These are phyloP conservation scores for Magallana nippona DNA, from an alignment of 2,888 invertebrate species.

Conservation along the genomic window DNA sequence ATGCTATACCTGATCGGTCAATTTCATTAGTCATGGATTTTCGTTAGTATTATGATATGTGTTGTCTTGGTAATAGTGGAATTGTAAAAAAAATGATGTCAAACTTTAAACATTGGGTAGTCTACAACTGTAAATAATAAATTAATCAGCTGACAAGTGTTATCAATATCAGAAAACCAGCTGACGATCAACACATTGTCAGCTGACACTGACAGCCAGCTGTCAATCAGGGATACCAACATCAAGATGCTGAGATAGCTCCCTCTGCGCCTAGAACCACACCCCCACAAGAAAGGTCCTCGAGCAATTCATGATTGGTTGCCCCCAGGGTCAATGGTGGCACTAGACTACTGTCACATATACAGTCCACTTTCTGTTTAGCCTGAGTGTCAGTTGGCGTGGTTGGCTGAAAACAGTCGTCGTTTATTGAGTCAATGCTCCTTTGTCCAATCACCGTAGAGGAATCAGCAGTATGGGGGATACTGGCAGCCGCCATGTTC, in stretches of 20 bases:
- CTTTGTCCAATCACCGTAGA: not conserved
- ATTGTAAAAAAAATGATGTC: not conserved
- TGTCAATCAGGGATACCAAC: not conserved
- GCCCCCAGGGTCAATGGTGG: not conserved
- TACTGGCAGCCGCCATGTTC: not conserved
- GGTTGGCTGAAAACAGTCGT: constrained; percentile 14
- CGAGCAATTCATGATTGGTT: not conserved
- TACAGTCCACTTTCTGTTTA: not conserved
- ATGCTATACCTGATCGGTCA: too few species aligned
- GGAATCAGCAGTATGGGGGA: not conserved
- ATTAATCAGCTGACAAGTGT: constrained; percentile 11
- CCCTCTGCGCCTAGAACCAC: not conserved
- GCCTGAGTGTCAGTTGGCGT: not conserved
- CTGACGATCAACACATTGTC: not conserved
- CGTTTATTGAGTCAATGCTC: constrained; percentile 1
- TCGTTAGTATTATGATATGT: constrained; percentile 7
- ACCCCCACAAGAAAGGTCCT: not conserved
- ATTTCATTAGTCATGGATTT: constrained; percentile 15
- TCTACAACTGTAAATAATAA: not conserved
- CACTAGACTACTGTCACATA: constrained; percentile 18
- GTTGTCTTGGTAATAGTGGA: too few species aligned
- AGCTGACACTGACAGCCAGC: constrained; percentile 19
- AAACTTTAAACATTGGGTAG: not conserved
- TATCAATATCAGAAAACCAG: constrained; percentile 4
- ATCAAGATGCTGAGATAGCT: constrained; percentile 12